Evolutionary conservation across 2,888 invertebrate species (phyloP).

Genomic region (Xylota segnis): DNA sequence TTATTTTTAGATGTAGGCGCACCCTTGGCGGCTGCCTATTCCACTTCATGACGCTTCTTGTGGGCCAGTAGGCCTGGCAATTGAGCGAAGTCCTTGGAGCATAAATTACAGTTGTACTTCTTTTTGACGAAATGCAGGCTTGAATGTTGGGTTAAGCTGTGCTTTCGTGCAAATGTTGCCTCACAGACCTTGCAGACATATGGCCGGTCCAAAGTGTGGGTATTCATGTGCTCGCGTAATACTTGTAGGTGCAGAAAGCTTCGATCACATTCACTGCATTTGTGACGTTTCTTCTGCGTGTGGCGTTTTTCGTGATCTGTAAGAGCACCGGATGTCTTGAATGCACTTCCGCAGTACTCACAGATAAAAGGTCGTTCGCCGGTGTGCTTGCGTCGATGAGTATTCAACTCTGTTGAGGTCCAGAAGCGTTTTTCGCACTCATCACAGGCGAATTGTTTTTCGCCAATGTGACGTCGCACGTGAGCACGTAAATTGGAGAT

Average conservation of each 20-base stretch:
- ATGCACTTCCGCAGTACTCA: slow-evolving; percentile 49
- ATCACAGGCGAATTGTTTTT: slow-evolving; percentile 42
- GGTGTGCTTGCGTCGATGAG: slow-evolving; percentile 48
- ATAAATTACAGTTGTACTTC: slow-evolving; percentile 54
- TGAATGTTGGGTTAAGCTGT: slow-evolving; percentile 48
- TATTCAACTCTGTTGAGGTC: slow-evolving; percentile 54
- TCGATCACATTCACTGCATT: slow-evolving; percentile 51
- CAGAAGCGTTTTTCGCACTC: slow-evolving; percentile 53
- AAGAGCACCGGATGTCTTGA: slow-evolving; percentile 40
- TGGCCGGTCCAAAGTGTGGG: slow-evolving; percentile 49
- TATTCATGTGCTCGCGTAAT: slow-evolving; percentile 54
- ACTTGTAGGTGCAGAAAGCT: slow-evolving; percentile 50
- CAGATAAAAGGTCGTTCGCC: slow-evolving; percentile 61
- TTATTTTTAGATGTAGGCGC: neutral
- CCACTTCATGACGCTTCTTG: slow-evolving; percentile 45
- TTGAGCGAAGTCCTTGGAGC: slow-evolving; percentile 58
- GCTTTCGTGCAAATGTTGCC: slow-evolving; percentile 46
- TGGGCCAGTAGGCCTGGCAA: slow-evolving; percentile 58
- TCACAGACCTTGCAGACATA: slow-evolving; percentile 50
- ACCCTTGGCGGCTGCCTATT: neutral
- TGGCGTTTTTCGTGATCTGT: slow-evolving; percentile 63
- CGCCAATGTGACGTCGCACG: slow-evolving; percentile 50
- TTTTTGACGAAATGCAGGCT: slow-evolving; percentile 41
- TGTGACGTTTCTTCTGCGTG: slow-evolving; percentile 30
- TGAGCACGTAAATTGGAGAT: slow-evolving; percentile 53